A percentile compares a stretch with the other conserved stretches of the same genome.
These are phyloP conservation scores for Dasypogon diadema DNA, from an alignment of 2,888 invertebrate genomes.

Conservation along the genomic window DNA sequence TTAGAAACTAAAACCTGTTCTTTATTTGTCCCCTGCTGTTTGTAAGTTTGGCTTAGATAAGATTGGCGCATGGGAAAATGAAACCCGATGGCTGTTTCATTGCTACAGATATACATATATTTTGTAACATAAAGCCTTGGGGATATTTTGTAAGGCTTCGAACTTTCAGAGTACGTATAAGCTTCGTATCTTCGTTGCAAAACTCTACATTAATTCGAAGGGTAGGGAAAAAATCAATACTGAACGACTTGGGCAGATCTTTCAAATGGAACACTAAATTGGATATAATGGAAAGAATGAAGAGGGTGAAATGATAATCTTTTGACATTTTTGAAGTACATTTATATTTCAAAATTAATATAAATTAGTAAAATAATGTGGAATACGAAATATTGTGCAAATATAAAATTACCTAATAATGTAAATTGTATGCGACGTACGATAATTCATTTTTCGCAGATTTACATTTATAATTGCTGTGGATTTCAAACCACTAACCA, in stretches of 20 bases:
- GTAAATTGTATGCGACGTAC: too few species aligned
- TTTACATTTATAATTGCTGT: too few species aligned
- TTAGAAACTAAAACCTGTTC: constrained; percentile 13
- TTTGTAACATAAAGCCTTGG: neutral
- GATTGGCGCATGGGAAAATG: neutral
- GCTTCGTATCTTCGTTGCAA: neutral
- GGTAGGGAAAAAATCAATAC: constrained; percentile 24
- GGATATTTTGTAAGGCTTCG: constrained; percentile 18
- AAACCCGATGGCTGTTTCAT: neutral
- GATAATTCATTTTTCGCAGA: too few species aligned
- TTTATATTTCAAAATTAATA: too few species aligned
- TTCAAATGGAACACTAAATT: neutral
- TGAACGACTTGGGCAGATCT: neutral
- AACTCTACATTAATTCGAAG: constrained; percentile 4
- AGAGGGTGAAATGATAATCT: too few species aligned
- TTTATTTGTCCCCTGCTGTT: neutral
- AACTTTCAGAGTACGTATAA: constrained; percentile 1
- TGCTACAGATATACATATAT: neutral
- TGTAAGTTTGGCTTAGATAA: neutral
- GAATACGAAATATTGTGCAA: too few species aligned
- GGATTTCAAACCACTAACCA: too few species aligned
- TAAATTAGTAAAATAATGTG: too few species aligned
- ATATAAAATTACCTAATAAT: too few species aligned
- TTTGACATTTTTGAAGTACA: too few species aligned
- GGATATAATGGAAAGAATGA: neutral